Evolutionary conservation across 1,140 invertebrate genomes (phyloP).

Genomic region (Pachyrhynchus sulphureomaculatus): DNA sequence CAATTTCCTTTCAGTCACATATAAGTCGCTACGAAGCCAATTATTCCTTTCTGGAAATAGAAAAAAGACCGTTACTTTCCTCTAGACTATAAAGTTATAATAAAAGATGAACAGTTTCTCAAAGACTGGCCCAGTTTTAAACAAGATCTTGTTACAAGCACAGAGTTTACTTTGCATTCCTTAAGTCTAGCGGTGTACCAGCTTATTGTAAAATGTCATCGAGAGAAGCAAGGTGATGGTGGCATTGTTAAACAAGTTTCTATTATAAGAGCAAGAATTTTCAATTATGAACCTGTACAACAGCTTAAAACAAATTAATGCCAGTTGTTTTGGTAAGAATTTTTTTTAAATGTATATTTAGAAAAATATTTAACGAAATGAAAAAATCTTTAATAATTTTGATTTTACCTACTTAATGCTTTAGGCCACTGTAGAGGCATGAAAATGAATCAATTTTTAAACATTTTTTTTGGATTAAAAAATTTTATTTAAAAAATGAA

Average conservation of each 20-base stretch:
- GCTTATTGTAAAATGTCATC: constrained; percentile 49
- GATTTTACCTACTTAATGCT: neutral
- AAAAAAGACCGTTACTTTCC: constrained; percentile 62
- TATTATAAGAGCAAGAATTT: constrained; percentile 63
- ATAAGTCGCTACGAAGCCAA: constrained; percentile 56
- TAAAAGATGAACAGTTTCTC: constrained; percentile 61
- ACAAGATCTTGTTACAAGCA: constrained; percentile 64
- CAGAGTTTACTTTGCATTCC: constrained; percentile 63
- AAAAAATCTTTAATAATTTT: neutral
- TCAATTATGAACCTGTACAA: constrained; percentile 68
- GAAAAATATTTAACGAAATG: constrained; percentile 3
- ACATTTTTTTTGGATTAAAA: too few relatives aligned
- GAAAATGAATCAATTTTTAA: too few relatives aligned
- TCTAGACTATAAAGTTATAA: constrained; percentile 65
- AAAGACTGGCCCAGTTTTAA: constrained; percentile 63
- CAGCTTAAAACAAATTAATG: constrained; percentile 74
- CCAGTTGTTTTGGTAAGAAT: constrained; percentile 71
- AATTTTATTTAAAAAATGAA: too few relatives aligned
- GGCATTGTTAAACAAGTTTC: constrained; percentile 50
- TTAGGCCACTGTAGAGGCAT: too few relatives aligned
- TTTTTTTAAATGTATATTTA: constrained; percentile 9
- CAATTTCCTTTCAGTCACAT: constrained; percentile 58
- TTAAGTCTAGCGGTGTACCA: constrained; percentile 75
- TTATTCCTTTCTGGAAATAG: constrained; percentile 61
- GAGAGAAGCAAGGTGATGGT: constrained; percentile 37